phyloP scores from a whole-genome alignment of 2,113 vertebrate genomes.

The Gadus chalcogrammus region DNA sequence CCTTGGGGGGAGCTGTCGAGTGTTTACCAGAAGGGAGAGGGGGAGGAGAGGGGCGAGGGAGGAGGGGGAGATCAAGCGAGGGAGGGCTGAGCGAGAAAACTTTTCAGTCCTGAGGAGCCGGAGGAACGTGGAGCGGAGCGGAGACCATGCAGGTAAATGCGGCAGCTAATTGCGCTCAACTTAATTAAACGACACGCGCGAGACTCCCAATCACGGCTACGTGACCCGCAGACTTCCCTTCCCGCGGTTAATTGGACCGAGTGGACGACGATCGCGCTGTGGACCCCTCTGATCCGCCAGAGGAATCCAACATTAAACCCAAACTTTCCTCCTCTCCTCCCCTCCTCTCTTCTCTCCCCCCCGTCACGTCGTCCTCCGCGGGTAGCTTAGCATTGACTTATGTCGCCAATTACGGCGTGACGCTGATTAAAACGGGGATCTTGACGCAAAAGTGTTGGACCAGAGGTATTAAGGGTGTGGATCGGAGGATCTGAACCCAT shows the following conservation, averaged over 20 bases:
- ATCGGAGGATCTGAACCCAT: constrained; percentile 44
- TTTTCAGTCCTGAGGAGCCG: constrained; percentile 79
- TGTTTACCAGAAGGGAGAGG: constrained; percentile 75
- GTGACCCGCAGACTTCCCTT: constrained; percentile 37
- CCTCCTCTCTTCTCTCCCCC: constrained; percentile 57
- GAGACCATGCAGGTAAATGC: constrained; percentile 79
- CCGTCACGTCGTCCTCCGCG: constrained; percentile 62
- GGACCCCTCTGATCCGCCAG: constrained; percentile 49
- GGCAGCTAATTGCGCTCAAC: constrained; percentile 74
- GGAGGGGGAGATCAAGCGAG: constrained; percentile 59
- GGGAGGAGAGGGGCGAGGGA: constrained; percentile 63
- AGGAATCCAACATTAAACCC: constrained; percentile 69
- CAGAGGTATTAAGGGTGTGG: constrained; percentile 39
- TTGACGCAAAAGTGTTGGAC: constrained; percentile 56
- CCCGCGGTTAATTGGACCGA: constrained; percentile 46
- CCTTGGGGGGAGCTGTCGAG: constrained; percentile 78
- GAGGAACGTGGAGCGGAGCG: constrained; percentile 73
- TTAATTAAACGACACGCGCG: constrained; percentile 71
- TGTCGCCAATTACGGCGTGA: constrained; percentile 56
- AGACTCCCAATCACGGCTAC: constrained; percentile 54
- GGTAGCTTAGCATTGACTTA: constrained; percentile 60
- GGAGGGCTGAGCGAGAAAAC: constrained; percentile 70
- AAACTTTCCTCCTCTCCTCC: constrained; percentile 69
- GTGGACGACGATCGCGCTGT: constrained; percentile 45
- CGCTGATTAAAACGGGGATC: constrained; percentile 55